Conservation (phyloP, 2,797 vertebrate genomes). For the Rhincodon typus region DNA sequence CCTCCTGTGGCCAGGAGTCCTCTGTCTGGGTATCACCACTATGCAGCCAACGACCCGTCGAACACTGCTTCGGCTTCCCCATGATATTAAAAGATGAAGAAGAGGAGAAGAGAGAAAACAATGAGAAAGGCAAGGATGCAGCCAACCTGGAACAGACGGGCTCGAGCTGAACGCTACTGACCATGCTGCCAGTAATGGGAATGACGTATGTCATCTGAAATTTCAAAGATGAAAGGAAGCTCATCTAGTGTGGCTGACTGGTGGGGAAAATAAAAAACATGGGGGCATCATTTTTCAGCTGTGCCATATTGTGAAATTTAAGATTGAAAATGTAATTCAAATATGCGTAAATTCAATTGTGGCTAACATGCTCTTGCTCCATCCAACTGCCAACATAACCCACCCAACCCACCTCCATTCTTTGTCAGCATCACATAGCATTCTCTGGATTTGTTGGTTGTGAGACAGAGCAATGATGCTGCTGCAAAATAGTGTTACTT, state of each 20-base stretch:
- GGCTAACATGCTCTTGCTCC: not conserved
- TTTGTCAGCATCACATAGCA: not conserved
- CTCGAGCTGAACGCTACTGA: too few species aligned
- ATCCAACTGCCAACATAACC: not conserved
- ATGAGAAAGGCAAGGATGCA: too few species aligned
- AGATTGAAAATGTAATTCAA: not conserved
- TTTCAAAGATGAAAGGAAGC: not conserved
- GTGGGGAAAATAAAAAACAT: too few species aligned
- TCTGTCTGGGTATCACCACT: too few species aligned
- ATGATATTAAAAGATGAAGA: too few species aligned
- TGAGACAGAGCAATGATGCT: not conserved
- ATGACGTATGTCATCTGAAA: not conserved
- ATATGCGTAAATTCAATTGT: not conserved
- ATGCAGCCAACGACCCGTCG: too few species aligned
- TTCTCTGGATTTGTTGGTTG: not conserved
- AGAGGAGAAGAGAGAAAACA: too few species aligned
- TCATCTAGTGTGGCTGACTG: not conserved
- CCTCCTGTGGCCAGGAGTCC: too few species aligned
- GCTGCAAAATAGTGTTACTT: not conserved
- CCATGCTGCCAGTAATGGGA: not conserved
- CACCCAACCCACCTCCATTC: not conserved
- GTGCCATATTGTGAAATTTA: not conserved
- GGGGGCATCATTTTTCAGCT: not conserved
- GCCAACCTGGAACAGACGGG: too few species aligned
- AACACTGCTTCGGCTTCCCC: too few species aligned